A percentile compares a stretch with the other conserved stretches of the same genome.
phyloP scores from a whole-genome alignment of 2,113 vertebrate genomes.

The Lepisosteus osseus region DNA sequence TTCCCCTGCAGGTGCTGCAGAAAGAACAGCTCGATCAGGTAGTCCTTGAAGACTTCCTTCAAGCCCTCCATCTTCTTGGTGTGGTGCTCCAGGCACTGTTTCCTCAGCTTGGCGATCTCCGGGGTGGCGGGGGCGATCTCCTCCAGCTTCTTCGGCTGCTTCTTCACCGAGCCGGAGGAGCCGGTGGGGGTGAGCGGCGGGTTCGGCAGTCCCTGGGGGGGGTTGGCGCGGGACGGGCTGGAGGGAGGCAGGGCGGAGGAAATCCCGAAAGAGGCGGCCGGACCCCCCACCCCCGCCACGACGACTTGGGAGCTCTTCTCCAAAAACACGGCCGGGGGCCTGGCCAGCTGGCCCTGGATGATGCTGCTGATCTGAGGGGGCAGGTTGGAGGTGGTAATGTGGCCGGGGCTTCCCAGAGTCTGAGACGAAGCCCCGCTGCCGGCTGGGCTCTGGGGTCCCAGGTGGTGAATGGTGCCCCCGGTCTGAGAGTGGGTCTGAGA shows the following conservation, averaged over 20 bases:
- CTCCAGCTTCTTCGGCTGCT: conserved; percentile 81
- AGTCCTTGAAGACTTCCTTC: conserved; percentile 88
- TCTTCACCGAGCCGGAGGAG: conserved; percentile 66
- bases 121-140: conserved; percentile 87
- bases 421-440: conserved; percentile 66
- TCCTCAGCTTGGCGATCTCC: conserved; percentile 86
- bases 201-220: conserved; percentile 72
- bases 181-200: conserved; percentile 69
- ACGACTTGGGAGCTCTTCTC: conserved; percentile 73
- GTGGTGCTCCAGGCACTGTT: conserved; percentile 90
- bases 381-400: conserved; percentile 84
- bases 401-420: conserved; percentile 74
- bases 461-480: conserved; percentile 87
- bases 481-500: conserved; percentile 90
- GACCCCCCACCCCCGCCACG: conserved; percentile 69
- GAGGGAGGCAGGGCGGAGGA: conserved; percentile 79
- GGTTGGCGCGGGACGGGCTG: conserved; percentile 78
- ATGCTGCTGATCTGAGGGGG: conserved; percentile 90
- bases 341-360: conserved; percentile 81
- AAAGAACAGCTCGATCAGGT: conserved; percentile 92
- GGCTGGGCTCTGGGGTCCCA: conserved; percentile 83
- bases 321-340: conserved; percentile 72
- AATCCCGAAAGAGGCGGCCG: conserved; percentile 73
- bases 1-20: conserved; percentile 95
- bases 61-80: conserved; percentile 83